Evolutionary conservation across 2,113 vertebrate genomes (phyloP).

Genomic region (Charadrius vociferus): DNA sequence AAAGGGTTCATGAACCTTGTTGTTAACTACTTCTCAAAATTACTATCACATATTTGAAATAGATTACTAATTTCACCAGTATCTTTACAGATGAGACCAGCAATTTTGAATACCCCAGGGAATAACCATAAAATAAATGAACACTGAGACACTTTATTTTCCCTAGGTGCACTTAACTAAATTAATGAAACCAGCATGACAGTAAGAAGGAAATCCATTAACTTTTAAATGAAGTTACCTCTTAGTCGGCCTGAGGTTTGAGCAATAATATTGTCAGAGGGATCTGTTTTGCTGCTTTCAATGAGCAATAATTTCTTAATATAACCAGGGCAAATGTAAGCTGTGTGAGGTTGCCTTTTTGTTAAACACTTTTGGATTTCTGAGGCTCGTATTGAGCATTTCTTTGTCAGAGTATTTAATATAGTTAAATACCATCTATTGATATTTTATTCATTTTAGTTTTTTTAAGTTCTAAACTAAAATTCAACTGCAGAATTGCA

Average conservation of each 20-base stretch:
- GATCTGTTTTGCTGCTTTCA: slow-evolving; percentile 26
- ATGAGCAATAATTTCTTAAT: background rate
- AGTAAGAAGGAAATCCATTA: slow-evolving; percentile 57
- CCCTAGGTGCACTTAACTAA: slow-evolving; percentile 47
- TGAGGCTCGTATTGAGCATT: background rate
- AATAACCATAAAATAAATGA: slow-evolving; percentile 35
- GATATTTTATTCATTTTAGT: background rate
- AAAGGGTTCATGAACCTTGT: background rate
- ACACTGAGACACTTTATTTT: slow-evolving; percentile 26
- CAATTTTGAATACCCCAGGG: background rate
- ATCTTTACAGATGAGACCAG: slow-evolving; percentile 55
- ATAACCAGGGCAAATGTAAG: background rate
- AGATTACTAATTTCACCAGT: slow-evolving; percentile 56
- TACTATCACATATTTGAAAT: slow-evolving; percentile 41
- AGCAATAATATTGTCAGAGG: background rate
- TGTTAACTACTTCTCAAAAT: slow-evolving; percentile 33
- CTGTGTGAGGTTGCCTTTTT: background rate
- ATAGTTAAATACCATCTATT: background rate
- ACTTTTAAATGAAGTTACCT: slow-evolving; percentile 52
- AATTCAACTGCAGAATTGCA: background rate
- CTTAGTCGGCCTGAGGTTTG: slow-evolving; percentile 28
- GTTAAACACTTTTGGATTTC: background rate
- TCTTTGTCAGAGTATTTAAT: background rate
- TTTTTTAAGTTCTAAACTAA: background rate
- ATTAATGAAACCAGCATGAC: slow-evolving; percentile 64